A percentile compares a stretch with the other conserved stretches of the same genome.
These are phyloP conservation scores for Trematocara caparti DNA, from an alignment of 2,797 vertebrate genomes.

Conservation along the genomic window DNA sequence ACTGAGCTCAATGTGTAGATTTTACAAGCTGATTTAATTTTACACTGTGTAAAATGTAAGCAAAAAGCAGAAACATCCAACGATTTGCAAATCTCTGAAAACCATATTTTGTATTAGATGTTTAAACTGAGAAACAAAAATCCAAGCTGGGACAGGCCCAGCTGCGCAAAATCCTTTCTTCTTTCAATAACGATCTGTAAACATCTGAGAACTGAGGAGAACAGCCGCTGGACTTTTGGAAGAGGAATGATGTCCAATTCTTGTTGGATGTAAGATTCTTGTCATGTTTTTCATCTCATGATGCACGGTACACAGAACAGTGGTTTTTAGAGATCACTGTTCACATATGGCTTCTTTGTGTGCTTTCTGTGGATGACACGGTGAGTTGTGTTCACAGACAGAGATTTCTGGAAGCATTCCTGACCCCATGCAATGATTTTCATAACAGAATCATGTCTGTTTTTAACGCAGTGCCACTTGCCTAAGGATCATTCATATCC, in stretches of 20 bases:
- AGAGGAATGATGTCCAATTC: neutral
- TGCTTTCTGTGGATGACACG: neutral
- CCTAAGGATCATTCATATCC: neutral
- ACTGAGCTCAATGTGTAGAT: rapidly evolving
- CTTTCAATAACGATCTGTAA: neutral
- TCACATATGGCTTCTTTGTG: neutral
- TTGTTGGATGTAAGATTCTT: neutral
- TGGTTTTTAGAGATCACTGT: neutral
- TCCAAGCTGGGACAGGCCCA: neutral
- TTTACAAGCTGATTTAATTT: rapidly evolving
- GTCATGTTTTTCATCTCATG: neutral
- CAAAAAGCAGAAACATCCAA: neutral
- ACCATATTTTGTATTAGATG: neutral
- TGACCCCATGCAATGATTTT: neutral
- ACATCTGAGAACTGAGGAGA: neutral
- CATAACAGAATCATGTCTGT: neutral
- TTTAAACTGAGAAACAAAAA: neutral
- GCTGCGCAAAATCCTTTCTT: neutral
- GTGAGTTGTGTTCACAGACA: neutral
- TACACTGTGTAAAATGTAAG: rapidly evolving
- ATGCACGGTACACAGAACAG: neutral
- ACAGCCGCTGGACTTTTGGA: neutral
- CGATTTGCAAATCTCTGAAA: neutral
- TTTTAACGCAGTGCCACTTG: neutral
- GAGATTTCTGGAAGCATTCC: neutral